Evolutionary conservation across 2,888 invertebrate species (phyloP), one percentile per base, ranked within the genome.

Genomic region (Corbicula japonica): DNA sequence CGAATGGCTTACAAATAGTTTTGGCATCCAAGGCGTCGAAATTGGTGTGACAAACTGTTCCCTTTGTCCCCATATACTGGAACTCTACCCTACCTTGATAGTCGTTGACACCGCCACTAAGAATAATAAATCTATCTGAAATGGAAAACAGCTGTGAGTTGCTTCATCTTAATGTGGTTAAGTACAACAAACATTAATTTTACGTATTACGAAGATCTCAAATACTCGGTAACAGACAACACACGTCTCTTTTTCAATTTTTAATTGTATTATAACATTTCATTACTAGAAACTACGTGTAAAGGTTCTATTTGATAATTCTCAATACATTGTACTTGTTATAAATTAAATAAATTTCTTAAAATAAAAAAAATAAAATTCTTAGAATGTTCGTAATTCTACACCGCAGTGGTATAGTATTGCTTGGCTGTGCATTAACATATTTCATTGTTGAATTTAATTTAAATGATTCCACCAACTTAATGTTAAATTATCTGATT

Each of bases 51-150:
- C 87, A 87, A 8, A 87, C 63, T 12, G 75, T 65, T 35, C 80
- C 80, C 86, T 86, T 85, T 8, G 41, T 50, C 5, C 80, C 83
- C n/a, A 82, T 73, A 34, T 76, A 82, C n/a, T 73, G 63, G 6
- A 87, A 76, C 69, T 84, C 72, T 3, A 86, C 60, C 32, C 80
- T 52, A 0, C 84, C 84, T 28, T 50, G 34, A 54, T 79, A 76
- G 10, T 70, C 52, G 21, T 52, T 60, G 2, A 66, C 62, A 10
- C 81, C 81, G 38, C 66, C 58, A 2, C 18, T 34, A 12, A 84
- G 69, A 8, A 75, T 50, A 2, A 82, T 50, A 32, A 60, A 48
- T n/a, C 61, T 28, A 23, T 70, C 70, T 70, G 18, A 34, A 52
- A 44, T 23, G 30, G 5, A 34, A 28, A 3, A 21, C 30, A 12